Conservation (phyloP, 2,888 invertebrate species). For the Dynastes grantii region DNA sequence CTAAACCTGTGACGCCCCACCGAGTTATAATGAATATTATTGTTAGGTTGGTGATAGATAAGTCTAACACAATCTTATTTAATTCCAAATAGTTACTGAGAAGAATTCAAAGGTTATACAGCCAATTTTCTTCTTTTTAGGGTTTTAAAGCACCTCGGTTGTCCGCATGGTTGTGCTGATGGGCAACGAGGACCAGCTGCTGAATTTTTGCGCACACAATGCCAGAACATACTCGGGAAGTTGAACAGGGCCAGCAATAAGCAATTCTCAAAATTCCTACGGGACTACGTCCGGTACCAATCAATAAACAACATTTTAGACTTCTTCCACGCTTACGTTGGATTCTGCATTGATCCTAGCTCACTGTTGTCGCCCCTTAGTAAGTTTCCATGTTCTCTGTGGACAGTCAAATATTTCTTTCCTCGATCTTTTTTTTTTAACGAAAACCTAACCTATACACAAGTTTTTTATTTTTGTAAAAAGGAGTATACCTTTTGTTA, state of each 20-base stretch:
- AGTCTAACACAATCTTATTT: too few species aligned
- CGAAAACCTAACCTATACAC: constrained; percentile 8
- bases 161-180: constrained; percentile 93
- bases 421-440: neutral
- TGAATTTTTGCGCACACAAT: constrained; percentile 91
- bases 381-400: constrained; percentile 72
- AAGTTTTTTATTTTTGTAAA: constrained; percentile 9
- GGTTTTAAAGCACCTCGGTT: constrained; percentile 91
- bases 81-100: too few species aligned
- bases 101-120: too few species aligned
- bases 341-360: constrained; percentile 95
- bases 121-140: constrained; percentile 70
- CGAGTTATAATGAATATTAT: constrained; percentile 83
- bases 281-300: constrained; percentile 84
- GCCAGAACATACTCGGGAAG: constrained; percentile 83
- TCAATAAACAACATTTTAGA: constrained; percentile 90
- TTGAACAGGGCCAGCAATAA: constrained; percentile 80
- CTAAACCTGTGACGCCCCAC: constrained; percentile 76
- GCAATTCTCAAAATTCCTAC: constrained; percentile 78
- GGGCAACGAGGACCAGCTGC: constrained; percentile 91
- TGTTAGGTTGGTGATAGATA: constrained; percentile 70
- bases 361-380: constrained; percentile 89
- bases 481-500: neutral
- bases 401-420: neutral
- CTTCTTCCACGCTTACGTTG: constrained; percentile 95